phyloP scores from a whole-genome alignment of 2,888 invertebrate genomes.

The Abrostola tripartita region DNA sequence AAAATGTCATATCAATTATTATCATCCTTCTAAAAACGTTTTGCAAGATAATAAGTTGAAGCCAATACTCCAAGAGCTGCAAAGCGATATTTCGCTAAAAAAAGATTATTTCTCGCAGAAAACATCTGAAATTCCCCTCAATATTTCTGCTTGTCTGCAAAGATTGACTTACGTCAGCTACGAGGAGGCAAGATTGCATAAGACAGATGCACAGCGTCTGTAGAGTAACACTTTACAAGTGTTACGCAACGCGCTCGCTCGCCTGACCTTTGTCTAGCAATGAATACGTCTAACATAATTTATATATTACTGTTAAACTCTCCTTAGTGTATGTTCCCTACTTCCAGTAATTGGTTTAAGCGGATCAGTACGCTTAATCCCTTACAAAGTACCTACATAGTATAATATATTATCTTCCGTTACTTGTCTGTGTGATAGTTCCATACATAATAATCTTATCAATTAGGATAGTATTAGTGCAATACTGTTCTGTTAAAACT shows the following conservation, averaged over 20 bases:
- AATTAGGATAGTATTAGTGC: conserved; percentile 2
- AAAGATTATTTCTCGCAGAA: conserved; percentile 8
- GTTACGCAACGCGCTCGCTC: conserved; percentile 62
- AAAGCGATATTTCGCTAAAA: conserved; percentile 12
- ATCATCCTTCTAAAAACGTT: no score
- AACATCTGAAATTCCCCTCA: conserved; percentile 18
- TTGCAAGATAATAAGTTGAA: no score
- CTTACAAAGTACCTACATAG: conserved; percentile 12
- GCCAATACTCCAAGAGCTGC: neutral
- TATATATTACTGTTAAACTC: conserved; percentile 52
- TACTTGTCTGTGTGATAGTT: conserved; percentile 3
- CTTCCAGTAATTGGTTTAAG: conserved; percentile 59
- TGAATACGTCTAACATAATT: conserved; percentile 50
- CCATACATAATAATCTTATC: conserved; percentile 10
- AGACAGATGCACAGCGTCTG: conserved; percentile 64
- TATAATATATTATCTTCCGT: conserved; percentile 15
- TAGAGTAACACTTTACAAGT: conserved; percentile 52
- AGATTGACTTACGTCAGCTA: conserved; percentile 30
- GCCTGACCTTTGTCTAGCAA: conserved; percentile 70
- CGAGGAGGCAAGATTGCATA: conserved; percentile 51
- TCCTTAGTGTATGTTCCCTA: conserved; percentile 49
- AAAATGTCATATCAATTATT: no score
- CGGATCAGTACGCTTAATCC: conserved; percentile 54
- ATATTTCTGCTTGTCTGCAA: conserved; percentile 18
- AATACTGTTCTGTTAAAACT: neutral